Conservation (phyloP, 1,140 invertebrate species). For the Orius insidiosus region DNA sequence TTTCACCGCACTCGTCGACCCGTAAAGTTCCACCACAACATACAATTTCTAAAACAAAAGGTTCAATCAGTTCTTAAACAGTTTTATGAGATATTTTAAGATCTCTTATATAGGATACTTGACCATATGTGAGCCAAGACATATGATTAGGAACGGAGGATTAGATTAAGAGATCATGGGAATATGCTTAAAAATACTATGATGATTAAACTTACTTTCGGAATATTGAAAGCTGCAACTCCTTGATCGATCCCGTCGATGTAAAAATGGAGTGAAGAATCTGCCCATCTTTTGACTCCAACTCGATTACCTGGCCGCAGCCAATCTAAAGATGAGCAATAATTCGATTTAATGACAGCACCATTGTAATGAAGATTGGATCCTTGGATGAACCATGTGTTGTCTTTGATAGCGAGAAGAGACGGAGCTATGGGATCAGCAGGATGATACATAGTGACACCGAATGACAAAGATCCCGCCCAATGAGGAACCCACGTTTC, state of each 20-base stretch:
- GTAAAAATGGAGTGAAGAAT: slow-evolving; percentile 35
- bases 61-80: slow-evolving; percentile 4
- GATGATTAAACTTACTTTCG: slow-evolving; percentile 33
- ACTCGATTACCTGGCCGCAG: slow-evolving; percentile 48
- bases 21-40: slow-evolving; percentile 55
- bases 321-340: slow-evolving; percentile 60
- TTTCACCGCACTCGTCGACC: slow-evolving; percentile 42
- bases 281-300: slow-evolving; percentile 31
- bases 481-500: slow-evolving; percentile 42
- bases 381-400: slow-evolving; percentile 47
- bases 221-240: slow-evolving; percentile 57
- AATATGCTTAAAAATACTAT: no score
- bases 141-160: no score
- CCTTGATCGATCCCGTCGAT: slow-evolving; percentile 73
- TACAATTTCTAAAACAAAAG: slow-evolving; percentile 25
- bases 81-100: no score
- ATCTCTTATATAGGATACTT: no score
- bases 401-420: slow-evolving; percentile 35
- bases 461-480: slow-evolving; percentile 58
- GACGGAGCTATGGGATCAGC: slow-evolving; percentile 33
- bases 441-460: slow-evolving; percentile 48
- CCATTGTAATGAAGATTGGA: slow-evolving; percentile 31
- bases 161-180: no score
- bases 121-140: no score
- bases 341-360: slow-evolving; percentile 37